Base-by-base conservation (phyloP, 2,797 vertebrate species). In the Silurus aristotelis region DNA sequence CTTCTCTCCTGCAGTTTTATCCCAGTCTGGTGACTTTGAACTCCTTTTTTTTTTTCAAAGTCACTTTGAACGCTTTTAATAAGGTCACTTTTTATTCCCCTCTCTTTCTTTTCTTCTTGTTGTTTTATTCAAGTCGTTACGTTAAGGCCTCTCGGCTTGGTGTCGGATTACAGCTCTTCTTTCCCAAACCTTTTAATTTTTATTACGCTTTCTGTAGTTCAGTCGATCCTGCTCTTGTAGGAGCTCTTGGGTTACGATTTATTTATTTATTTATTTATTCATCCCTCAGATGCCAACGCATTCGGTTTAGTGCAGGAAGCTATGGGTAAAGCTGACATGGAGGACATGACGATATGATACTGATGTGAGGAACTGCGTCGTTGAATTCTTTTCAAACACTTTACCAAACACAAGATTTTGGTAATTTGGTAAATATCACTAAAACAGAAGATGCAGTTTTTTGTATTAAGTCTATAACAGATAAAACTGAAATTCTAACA, bases 1-100 rank as follows among this genome's bases (percentile, higher is more conserved):
- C 15, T 67, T 31, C 58, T 82, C 25, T 19, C 79, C 48, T 66
- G 61, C 61, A 55, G 60, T 60, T 85, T 81, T 56, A 81, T 85
- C 60, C 60, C 46, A 55, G 46, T 81, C 27, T 64, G 19, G 22
- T 78, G 27, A 22, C 83, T 84, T 80, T 79, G 46, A 80, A 60
- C 56, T 60, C 20, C 58, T 31, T 31, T 31, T 31, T 38, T 52
- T 7, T 56, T 73, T 85, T 61, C 38, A 85, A 78, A 84, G 75
- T 83, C 67, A 70, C 64, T 66, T 79, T 55, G 63, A 84, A 71
- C 5, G 15, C 25, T 60, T 83, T 83, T 70, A 84, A 70, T 79
- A 70, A 84, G 64, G 83, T 79, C 75, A 52, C 70, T 38, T 83
- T 58, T 75, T 75, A 52, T 27, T 52, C 20, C 27, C 6, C 1